Base-by-base conservation (phyloP, 2,797 vertebrate genomes). In the Heteromormyrus szaboi region DNA sequence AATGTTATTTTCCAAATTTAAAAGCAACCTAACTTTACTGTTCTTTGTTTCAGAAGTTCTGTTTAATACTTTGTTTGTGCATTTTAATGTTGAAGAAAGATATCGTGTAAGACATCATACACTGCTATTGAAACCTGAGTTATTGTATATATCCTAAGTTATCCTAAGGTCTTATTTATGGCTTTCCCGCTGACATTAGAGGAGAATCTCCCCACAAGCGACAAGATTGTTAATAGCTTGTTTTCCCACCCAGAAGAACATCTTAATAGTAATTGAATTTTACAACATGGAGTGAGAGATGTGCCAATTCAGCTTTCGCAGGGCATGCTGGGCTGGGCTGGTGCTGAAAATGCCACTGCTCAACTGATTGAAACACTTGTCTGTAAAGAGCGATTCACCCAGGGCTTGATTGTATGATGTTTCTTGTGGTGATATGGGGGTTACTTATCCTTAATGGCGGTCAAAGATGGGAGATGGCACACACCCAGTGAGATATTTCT, bases 231-330 rank as follows among this genome's bases (percentile, higher is more conserved):
- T 96, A 96, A 96, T 94, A 90, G 90, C 88, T 88, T 88, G 59
- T 86, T 89, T 93, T 91, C n/a, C 90, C 41, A 79, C 91, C 90
- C 54, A 93, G 92, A 95, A 95, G 94, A 94, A 95, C 94, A 95
- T 95, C 92, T 91, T 95, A 94, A 94, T 94, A 93, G 93, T 96
- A 96, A 97, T 95, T 95, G 94, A 95, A 95, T 95, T 97, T 96
- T 94, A 92, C 93, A 92, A 92, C 91, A 88, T 86, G 1, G 51
- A 88, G 92, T 92, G 93, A 93, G 90, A 91, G 91, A 92, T 89
- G 89, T 8, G 44, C 85, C 48, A 54, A 56, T 53, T 41, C 50
- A 41, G 59, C 54, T 25, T 62, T 62, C 56, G n/a, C 56, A 25
- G 56, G 56, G 59, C n/a, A 88, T 72, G 59, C 50, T 88, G 44